phyloP scores from a whole-genome alignment of 2,113 vertebrate species.

The Lipophrys pholis region DNA sequence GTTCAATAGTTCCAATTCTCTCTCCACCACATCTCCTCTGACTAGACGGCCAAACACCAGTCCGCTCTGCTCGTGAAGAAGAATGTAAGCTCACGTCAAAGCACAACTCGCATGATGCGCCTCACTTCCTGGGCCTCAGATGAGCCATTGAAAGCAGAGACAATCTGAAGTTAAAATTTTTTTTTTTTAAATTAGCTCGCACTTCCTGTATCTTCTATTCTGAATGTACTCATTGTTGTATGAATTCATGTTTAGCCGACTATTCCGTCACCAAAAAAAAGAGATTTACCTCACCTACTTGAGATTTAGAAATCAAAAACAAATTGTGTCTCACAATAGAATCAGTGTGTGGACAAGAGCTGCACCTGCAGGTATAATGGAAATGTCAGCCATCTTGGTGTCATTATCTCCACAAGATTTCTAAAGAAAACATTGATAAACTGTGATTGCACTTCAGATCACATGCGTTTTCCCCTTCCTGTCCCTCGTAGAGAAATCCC shows the following conservation, averaged over 20 bases:
- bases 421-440: conserved; percentile 10
- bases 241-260: no score
- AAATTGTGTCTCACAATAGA: conserved; percentile 10
- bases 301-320: conserved; percentile 9
- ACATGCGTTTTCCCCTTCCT: conserved; percentile 16
- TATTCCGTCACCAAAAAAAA: no score
- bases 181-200: neutral
- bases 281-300: conserved; percentile 10
- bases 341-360: conserved; percentile 7
- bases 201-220: neutral
- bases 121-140: neutral
- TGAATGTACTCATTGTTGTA: neutral
- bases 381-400: conserved; percentile 2
- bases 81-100: neutral
- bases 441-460: conserved; percentile 18
- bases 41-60: neutral
- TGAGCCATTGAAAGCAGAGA: neutral
- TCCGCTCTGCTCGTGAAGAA: neutral
- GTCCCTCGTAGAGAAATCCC: conserved; percentile 55
- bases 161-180: neutral
- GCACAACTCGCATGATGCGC: neutral
- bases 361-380: conserved; percentile 17
- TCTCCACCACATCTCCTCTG: neutral
- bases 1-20: no score
- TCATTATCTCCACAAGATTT: conserved; percentile 2